phyloP scores from a whole-genome alignment of 30 jellyfish, hydroid and myxozoan species.

The Hydractinia symbiolongicarpus region DNA sequence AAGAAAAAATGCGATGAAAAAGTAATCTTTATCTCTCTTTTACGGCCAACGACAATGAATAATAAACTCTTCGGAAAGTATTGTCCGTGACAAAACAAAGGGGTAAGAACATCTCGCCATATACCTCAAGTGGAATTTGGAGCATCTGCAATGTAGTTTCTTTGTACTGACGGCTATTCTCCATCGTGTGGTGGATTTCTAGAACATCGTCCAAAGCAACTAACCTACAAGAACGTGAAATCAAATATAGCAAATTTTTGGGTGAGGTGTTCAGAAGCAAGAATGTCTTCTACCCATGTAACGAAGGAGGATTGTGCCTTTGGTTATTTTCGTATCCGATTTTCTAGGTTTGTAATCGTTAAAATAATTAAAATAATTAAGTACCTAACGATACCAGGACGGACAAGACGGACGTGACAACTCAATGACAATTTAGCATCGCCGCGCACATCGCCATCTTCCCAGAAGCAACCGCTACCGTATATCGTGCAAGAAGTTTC shows the following conservation, averaged over 20 bases:
- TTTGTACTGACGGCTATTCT: conserved; percentile 52
- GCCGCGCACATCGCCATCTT: conserved; percentile 47
- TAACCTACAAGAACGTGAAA: conserved; percentile 2
- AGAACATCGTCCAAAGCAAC: conserved; percentile 9
- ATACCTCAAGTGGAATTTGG: conserved; percentile 46
- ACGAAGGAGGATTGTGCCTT: neutral
- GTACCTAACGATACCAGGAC: conserved; percentile 77
- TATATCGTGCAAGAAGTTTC: conserved; percentile 55
- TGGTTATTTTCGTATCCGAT: neutral
- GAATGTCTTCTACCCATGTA: neutral
- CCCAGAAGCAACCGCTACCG: conserved; percentile 94
- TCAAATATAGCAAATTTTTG: neutral
- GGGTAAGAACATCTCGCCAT: neutral
- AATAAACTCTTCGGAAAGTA: too few relatives aligned
- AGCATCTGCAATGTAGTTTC: conserved; percentile 41
- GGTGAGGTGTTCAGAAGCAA: neutral
- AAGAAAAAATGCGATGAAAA: neutral
- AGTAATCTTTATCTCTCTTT: neutral
- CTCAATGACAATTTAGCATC: conserved; percentile 31
- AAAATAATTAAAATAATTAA: neutral
- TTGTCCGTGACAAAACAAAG: too few relatives aligned
- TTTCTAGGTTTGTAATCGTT: neutral
- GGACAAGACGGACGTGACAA: conserved; percentile 53
- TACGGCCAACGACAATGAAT: neutral
- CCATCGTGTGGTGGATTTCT: conserved; percentile 63